phyloP scores from a whole-genome alignment of 2,797 vertebrate genomes.

The Chaetodon trifasciatus region DNA sequence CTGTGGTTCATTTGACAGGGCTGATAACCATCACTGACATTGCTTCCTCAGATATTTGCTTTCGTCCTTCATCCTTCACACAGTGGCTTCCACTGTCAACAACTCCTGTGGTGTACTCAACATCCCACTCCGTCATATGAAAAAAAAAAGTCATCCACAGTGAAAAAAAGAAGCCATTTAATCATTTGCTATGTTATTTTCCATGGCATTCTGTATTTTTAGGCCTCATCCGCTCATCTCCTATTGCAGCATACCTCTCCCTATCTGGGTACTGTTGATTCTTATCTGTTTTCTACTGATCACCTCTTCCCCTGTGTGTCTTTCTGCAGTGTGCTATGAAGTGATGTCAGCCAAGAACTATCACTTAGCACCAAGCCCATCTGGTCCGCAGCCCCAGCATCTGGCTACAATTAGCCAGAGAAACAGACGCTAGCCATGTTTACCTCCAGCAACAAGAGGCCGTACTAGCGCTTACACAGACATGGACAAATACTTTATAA shows the following conservation, averaged over 20 bases:
- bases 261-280: conserved; percentile 40
- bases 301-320: conserved; percentile 56
- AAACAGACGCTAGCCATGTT: conserved; percentile 79
- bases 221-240: conserved; percentile 21
- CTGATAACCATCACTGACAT: conserved; percentile 63
- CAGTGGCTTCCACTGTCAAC: conserved; percentile 63
- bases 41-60: conserved; percentile 57
- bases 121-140: conserved; percentile 22
- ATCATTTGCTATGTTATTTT: conserved; percentile 45
- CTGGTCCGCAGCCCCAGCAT: conserved; percentile 79
- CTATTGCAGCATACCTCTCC: conserved; percentile 25
- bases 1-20: conserved; percentile 55
- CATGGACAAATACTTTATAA: conserved; percentile 37
- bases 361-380: conserved; percentile 80
- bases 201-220: conserved; percentile 26
- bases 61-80: conserved; percentile 55
- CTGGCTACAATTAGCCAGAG: conserved; percentile 81
- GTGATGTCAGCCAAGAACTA: conserved; percentile 86
- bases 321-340: conserved; percentile 64
- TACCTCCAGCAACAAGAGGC: conserved; percentile 77
- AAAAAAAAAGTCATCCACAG: conserved; percentile 40
- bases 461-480: conserved; percentile 56
- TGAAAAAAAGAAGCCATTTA: conserved; percentile 26
- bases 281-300: conserved; percentile 57
- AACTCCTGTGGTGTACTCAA: conserved; percentile 33